A percentile compares a stretch with the other conserved stretches of the same genome.
Evolutionary conservation across 2,888 invertebrate genomes (phyloP).

Genomic region (Ophion obscuratus): DNA sequence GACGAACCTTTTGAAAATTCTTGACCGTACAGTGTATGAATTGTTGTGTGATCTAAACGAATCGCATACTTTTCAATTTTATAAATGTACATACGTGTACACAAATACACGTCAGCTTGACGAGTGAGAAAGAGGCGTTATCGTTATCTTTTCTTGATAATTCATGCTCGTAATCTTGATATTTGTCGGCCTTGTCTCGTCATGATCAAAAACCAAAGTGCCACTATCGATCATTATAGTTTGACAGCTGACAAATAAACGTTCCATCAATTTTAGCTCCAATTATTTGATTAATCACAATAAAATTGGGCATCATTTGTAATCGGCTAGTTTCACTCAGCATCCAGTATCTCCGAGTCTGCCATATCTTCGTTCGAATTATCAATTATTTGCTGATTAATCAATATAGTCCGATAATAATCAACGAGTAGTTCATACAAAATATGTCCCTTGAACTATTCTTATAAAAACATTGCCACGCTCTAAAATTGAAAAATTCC

Average conservation of each 20-base stretch:
- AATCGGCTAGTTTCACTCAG: not conserved
- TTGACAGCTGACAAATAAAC: slow-evolving; percentile 24
- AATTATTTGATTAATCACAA: slow-evolving; percentile 2
- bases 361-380: not conserved
- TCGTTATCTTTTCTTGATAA: slow-evolving; percentile 39
- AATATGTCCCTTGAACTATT: not conserved
- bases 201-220: slow-evolving; percentile 10
- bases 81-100: not conserved
- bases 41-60: not conserved
- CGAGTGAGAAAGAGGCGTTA: slow-evolving; percentile 21
- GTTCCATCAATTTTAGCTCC: slow-evolving; percentile 3
- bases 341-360: not conserved
- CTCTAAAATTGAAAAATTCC: not conserved
- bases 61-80: not conserved
- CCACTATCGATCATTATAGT: slow-evolving; percentile 27
- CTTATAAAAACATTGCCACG: not conserved
- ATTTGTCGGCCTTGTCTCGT: slow-evolving; percentile 35
- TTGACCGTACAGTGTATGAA: not conserved
- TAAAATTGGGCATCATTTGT: slow-evolving; percentile 5
- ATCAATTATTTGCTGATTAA: not conserved
- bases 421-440: not conserved
- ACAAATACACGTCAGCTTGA: slow-evolving; percentile 6
- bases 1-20: not conserved
- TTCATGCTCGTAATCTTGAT: slow-evolving; percentile 34
- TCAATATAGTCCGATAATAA: not conserved